These are phyloP conservation scores for Adoxophyes honmai DNA, from an alignment of 1,140 invertebrate species.

Conservation along the genomic window DNA sequence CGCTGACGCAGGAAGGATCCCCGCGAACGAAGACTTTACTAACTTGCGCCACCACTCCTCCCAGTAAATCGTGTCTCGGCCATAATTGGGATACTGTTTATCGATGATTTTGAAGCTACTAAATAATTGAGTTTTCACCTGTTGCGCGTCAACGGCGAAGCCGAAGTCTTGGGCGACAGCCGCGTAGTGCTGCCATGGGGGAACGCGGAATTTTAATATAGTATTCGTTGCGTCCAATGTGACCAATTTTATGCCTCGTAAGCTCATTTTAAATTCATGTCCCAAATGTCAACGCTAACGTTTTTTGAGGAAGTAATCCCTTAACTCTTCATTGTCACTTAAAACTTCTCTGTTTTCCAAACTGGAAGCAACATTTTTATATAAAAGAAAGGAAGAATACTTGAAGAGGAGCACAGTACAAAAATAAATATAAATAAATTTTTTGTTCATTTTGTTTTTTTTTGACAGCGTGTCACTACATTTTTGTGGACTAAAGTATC, in stretches of 20 bases:
- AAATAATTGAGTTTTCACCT: slow-evolving; percentile 81
- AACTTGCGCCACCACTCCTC: slow-evolving; percentile 89
- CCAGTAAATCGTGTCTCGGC: slow-evolving; percentile 83
- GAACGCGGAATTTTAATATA: slow-evolving; percentile 82
- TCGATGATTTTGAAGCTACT: slow-evolving; percentile 80
- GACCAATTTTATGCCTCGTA: slow-evolving; percentile 77
- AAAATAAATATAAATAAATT: slow-evolving; percentile 4
- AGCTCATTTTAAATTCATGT: slow-evolving; percentile 31
- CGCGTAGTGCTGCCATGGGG: slow-evolving; percentile 86
- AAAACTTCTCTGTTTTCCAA: slow-evolving; percentile 9
- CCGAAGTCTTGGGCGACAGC: slow-evolving; percentile 83
- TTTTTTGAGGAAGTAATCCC: neutral
- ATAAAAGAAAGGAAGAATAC: slow-evolving; percentile 1
- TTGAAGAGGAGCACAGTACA: neutral
- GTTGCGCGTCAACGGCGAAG: slow-evolving; percentile 78
- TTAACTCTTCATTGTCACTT: slow-evolving; percentile 2
- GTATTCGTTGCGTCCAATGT: slow-evolving; percentile 95
- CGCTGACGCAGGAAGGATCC: slow-evolving; percentile 43
- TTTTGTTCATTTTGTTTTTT: neutral
- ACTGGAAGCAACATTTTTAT: slow-evolving; percentile 3
- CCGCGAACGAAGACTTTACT: slow-evolving; percentile 81
- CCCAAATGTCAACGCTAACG: neutral
- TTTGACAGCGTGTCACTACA: neutral
- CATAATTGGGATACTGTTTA: slow-evolving; percentile 88
- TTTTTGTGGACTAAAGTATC: too few species aligned